Evolutionary conservation across 2,888 invertebrate species (phyloP), one percentile per base, ranked within the genome.

Genomic region (Rapana venosa): DNA sequence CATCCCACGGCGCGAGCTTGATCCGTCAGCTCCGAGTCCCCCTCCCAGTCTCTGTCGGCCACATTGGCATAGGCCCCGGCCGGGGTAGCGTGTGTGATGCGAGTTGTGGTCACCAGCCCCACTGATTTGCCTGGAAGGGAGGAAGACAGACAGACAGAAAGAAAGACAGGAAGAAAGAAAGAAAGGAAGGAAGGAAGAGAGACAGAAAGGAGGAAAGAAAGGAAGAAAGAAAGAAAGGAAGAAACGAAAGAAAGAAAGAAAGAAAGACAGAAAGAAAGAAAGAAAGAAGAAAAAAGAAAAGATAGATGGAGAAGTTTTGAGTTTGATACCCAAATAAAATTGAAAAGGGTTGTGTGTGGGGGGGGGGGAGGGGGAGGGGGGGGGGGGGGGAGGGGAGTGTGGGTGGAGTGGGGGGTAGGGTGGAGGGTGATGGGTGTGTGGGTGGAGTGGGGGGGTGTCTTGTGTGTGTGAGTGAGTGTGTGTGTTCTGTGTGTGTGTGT

Each of bases 41-140:
- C 92, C 90, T 96, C 96, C 95, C 95, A 96, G 83, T 93, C 90
- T 56, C 96, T 89, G 79, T 94, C 92, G 92, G 95, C 91, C 0
- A 93, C 90, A 87, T 95, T 93, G 96, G 96, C 95, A 92, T 96
- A 96, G 32, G 94, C 90, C 0, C 95, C 95, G 0, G 94, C 95
- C 0, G 96, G 96, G 0, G 96, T 95, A 58, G 96, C 96, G 92
- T 96, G 96, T 0, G 96, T 96, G 61, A 96, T 91, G 20, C 96
- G 93, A 6, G 96, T 94, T 2, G 94, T 95, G 2, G 96, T 95
- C 0, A 96, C 95, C 32, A 96, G 88, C 0, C 96, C 96, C 94
- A 94, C 94, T 30, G 94, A 93, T 91, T 96, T 96, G 8, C 95
- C 96, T 95, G 91, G 36, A 35, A 81, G 22, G 22, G 15, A 70